A percentile compares a stretch with the other conserved stretches of the same genome.
Evolutionary conservation across 2,888 invertebrate genomes (phyloP).

Genomic region (Nephrocerus scutellatus): DNA sequence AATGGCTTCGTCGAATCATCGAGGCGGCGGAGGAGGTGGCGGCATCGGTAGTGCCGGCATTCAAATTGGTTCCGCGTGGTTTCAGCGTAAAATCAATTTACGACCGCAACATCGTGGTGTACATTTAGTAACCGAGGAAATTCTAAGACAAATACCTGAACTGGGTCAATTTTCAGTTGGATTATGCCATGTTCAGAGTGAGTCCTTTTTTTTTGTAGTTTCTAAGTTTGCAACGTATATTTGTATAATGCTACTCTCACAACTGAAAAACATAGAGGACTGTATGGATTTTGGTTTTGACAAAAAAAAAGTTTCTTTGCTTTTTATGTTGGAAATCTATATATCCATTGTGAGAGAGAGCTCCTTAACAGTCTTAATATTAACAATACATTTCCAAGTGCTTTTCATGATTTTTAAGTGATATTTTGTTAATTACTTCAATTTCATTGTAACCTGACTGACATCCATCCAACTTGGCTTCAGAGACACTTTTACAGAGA

Average conservation of each 20-base stretch:
- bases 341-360: no score
- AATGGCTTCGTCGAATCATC: constrained; percentile 49
- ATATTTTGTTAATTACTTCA: no score
- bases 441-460: no score
- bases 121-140: constrained; percentile 95
- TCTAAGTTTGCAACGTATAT: no score
- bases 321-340: no score
- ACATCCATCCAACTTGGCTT: no score
- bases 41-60: constrained; percentile 59
- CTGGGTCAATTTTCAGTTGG: constrained; percentile 91
- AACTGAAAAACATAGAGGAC: constrained; percentile 8
- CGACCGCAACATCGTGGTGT: constrained; percentile 94
- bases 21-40: constrained; percentile 38
- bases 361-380: no score
- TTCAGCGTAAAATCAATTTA: constrained; percentile 94
- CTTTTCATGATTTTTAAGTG: no score
- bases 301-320: neutral
- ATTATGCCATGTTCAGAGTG: constrained; percentile 94
- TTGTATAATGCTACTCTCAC: no score
- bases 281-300: neutral
- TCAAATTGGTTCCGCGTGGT: constrained; percentile 96
- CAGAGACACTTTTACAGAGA: no score
- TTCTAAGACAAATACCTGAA: constrained; percentile 89
- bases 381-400: no score
- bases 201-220: no score